These are phyloP conservation scores for Coendou prehensilis DNA, from an alignment of 2,797 vertebrate species.

Conservation along the genomic window DNA sequence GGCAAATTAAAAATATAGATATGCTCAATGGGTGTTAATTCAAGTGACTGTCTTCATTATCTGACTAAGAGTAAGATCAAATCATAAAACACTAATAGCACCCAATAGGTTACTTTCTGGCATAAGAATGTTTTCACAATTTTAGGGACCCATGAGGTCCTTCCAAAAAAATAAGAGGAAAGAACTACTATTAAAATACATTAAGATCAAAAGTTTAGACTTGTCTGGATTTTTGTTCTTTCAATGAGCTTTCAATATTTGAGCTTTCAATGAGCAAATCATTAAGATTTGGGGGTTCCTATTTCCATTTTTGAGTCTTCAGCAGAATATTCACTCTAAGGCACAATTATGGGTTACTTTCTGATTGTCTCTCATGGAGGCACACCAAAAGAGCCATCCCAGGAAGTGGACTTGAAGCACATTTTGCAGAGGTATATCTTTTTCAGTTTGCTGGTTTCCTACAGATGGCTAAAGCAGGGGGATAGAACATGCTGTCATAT, in stretches of 20 bases:
- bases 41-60: slow-evolving; percentile 4
- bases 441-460: slow-evolving; percentile 79
- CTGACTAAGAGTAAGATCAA: slow-evolving; percentile 1
- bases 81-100: background rate
- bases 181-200: background rate
- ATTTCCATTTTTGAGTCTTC: slow-evolving; percentile 13
- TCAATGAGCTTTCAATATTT: background rate
- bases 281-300: background rate
- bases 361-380: slow-evolving; percentile 65
- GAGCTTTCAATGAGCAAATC: background rate
- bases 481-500: slow-evolving; percentile 83
- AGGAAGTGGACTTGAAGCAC: slow-evolving; percentile 62
- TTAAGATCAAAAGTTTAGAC: slow-evolving; percentile 29
- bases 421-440: slow-evolving; percentile 83
- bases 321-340: slow-evolving; percentile 47
- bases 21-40: background rate
- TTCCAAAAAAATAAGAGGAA: background rate
- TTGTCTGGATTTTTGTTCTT: background rate
- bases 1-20: background rate
- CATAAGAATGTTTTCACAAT: background rate
- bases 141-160: background rate
- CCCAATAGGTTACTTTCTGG: background rate
- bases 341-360: slow-evolving; percentile 62
- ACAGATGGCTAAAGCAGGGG: slow-evolving; percentile 80
- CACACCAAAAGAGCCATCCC: slow-evolving; percentile 67